These are phyloP conservation scores for Dione vanillae DNA, from an alignment of 2,888 invertebrate genomes.

Conservation along the genomic window DNA sequence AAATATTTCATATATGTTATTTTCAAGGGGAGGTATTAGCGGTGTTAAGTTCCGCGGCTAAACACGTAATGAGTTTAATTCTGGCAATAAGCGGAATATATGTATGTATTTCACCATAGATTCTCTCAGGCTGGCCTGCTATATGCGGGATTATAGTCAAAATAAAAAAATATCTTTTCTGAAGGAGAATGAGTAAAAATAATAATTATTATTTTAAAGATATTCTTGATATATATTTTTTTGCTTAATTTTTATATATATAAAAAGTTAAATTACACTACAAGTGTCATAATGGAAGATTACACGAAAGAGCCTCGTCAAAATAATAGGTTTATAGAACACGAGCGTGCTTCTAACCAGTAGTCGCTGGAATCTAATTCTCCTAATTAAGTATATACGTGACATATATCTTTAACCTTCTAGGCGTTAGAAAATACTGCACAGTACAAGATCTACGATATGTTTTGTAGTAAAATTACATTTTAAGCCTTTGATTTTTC, in stretches of 20 bases:
- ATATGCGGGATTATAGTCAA: too few species aligned
- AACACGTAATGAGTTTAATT: not conserved
- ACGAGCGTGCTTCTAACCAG: constrained; percentile 26
- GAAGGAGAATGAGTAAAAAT: too few species aligned
- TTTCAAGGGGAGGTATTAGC: too few species aligned
- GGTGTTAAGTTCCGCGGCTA: not conserved
- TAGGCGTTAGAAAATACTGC: constrained; percentile 22
- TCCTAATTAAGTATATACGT: constrained; percentile 29
- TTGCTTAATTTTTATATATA: too few species aligned
- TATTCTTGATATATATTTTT: too few species aligned
- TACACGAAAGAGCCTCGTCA: constrained; percentile 3
- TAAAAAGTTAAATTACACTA: not conserved
- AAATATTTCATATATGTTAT: too few species aligned
- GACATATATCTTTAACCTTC: constrained; percentile 29
- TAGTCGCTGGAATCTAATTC: constrained; percentile 28
- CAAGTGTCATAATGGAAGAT: constrained; percentile 3
- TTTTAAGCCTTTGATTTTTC: not conserved
- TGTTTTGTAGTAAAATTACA: not conserved
- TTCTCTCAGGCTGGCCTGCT: too few species aligned
- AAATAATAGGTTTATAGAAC: constrained; percentile 20
- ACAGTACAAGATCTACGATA: not conserved
- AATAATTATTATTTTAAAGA: too few species aligned
- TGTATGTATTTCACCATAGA: not conserved
- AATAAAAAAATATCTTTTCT: too few species aligned
- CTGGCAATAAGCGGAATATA: not conserved